Conservation (phyloP, 2,113 vertebrate genomes). For the Alethe castanea region DNA sequence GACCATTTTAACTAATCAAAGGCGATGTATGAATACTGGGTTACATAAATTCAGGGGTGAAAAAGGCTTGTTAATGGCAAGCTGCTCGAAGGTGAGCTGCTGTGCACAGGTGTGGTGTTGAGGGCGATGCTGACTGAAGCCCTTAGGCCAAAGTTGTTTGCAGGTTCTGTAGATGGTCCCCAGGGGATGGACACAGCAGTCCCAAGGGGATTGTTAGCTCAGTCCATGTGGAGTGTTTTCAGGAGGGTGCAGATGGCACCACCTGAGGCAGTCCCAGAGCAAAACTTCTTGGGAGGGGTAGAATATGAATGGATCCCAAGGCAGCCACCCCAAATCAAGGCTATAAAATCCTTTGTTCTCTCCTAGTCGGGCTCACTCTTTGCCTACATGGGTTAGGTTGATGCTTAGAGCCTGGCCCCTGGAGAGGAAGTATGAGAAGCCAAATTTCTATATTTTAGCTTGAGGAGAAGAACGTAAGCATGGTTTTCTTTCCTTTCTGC, state of each 20-base stretch:
- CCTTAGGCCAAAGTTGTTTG: not conserved
- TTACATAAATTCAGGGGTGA: not conserved
- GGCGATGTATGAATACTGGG: not conserved
- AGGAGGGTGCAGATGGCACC: fast-evolving
- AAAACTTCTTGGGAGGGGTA: not conserved
- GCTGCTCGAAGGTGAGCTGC: not conserved
- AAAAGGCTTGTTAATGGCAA: not conserved
- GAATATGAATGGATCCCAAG: not conserved
- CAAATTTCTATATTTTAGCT: not conserved
- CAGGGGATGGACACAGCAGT: not conserved
- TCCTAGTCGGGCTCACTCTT: not conserved
- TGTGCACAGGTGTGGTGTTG: not conserved
- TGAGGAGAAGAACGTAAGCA: not conserved
- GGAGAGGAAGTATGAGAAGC: not conserved
- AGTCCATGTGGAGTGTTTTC: fast-evolving
- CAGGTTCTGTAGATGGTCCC: not conserved
- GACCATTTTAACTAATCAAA: not conserved
- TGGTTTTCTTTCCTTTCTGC: not conserved
- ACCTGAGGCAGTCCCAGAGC: fast-evolving
- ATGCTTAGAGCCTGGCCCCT: not conserved
- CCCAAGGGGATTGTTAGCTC: not conserved
- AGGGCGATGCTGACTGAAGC: not conserved
- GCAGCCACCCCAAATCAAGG: not conserved
- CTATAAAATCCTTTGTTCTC: not conserved
- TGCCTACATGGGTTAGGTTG: not conserved